Evolutionary conservation across 35 echinoderm and acorn worm species (phyloP).

Genomic region (Ophioderma brevispina): DNA sequence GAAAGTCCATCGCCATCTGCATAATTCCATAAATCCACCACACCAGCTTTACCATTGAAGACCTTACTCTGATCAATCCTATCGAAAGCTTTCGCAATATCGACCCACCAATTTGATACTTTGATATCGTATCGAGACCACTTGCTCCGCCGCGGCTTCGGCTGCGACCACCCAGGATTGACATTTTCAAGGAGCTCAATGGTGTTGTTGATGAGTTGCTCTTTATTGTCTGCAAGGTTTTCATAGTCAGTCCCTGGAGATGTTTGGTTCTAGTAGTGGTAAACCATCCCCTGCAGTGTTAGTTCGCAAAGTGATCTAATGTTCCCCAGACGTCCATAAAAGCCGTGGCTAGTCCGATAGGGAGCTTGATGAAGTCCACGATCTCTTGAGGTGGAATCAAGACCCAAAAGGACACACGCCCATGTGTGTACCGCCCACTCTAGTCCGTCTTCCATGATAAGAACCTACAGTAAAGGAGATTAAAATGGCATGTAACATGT

Average conservation of each 20-base stretch:
- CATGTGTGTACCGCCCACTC: not conserved
- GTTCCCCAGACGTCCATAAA: not conserved
- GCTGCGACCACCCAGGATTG: not conserved
- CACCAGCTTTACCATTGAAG: not conserved
- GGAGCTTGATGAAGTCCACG: not conserved
- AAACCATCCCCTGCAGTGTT: too few relatives aligned
- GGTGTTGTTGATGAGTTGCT: not conserved
- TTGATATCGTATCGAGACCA: too few relatives aligned
- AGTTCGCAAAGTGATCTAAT: too few relatives aligned
- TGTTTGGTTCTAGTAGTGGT: not conserved
- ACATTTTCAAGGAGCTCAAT: not conserved
- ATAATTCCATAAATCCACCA: not conserved
- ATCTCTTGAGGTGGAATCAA: not conserved
- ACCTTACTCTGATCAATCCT: not conserved
- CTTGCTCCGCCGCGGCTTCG: too few relatives aligned
- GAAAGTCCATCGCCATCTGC: not conserved
- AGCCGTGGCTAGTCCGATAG: not conserved
- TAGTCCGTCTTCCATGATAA: constrained; percentile 36
- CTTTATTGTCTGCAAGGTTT: not conserved
- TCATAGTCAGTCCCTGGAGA: not conserved
- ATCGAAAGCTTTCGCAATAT: not conserved
- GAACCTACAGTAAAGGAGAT: not conserved
- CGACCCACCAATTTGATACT: not conserved
- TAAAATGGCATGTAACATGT: too few relatives aligned
- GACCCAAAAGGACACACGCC: not conserved